Conservation (phyloP, 2,797 vertebrate species). For the Zonotrichia albicollis region DNA sequence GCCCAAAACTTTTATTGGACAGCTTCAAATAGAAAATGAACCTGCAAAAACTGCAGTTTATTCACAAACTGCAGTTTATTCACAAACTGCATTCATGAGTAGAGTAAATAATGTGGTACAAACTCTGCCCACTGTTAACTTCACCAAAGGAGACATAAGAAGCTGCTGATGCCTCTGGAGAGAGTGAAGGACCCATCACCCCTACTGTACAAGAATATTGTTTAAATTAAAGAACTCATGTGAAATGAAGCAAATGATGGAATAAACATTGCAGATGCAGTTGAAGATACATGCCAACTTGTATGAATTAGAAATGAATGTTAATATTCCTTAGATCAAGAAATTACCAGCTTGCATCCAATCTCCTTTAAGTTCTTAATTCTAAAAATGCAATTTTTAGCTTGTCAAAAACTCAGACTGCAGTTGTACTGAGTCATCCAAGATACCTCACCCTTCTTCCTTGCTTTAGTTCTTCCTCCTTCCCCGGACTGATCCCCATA, state of each 20-base stretch:
- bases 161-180: not conserved
- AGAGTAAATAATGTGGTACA: not conserved
- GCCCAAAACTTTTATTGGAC: slow-evolving; percentile 51
- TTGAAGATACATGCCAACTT: slow-evolving; percentile 26
- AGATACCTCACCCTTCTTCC: not conserved
- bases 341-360: slow-evolving; percentile 2
- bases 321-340: slow-evolving; percentile 32
- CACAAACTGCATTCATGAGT: slow-evolving; percentile 28
- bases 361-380: not conserved
- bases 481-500: not conserved
- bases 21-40: slow-evolving; percentile 46
- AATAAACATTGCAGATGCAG: slow-evolving; percentile 40
- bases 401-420: not conserved
- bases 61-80: slow-evolving; percentile 44
- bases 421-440: not conserved
- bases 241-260: slow-evolving; percentile 39
- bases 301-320: slow-evolving; percentile 38
- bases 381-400: not conserved
- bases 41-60: slow-evolving; percentile 48
- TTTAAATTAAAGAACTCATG: slow-evolving; percentile 62
- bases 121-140: not conserved
- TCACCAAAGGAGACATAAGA: slow-evolving; percentile 16
- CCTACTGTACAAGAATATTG: slow-evolving; percentile 29
- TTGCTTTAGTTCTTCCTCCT: not conserved
- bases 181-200: slow-evolving; percentile 6